A percentile compares a stretch with the other conserved stretches of the same genome.
These are phyloP conservation scores for Ascidia mentula DNA, from an alignment of 23 tunicate species.

Conservation along the genomic window DNA sequence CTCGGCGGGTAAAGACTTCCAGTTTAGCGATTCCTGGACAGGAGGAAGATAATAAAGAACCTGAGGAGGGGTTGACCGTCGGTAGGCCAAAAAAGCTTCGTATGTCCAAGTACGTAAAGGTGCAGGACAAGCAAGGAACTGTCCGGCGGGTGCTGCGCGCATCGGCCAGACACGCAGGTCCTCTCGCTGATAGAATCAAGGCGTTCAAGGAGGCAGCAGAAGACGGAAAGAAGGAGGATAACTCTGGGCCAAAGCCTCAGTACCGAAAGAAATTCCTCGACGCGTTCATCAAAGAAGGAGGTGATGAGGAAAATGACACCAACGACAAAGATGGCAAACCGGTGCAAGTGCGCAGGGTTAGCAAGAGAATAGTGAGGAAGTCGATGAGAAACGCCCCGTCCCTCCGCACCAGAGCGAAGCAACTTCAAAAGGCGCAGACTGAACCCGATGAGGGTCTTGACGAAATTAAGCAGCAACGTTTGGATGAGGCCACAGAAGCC, in stretches of 20 bases:
- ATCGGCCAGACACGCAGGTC: constrained; percentile 18
- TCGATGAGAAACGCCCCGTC: constrained; percentile 24
- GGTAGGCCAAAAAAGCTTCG: constrained; percentile 14
- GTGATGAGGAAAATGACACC: background rate
- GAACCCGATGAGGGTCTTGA: background rate
- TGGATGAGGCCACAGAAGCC: constrained; percentile 19
- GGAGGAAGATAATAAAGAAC: background rate
- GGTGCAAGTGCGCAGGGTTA: background rate
- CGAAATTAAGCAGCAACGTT: constrained; percentile 18
- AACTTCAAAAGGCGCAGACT: constrained; percentile 4
- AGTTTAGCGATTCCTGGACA: background rate
- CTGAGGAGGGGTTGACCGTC: background rate
- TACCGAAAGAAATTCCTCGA: constrained; percentile 19
- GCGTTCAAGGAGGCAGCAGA: constrained; percentile 10
- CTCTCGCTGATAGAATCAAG: background rate
- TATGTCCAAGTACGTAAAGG: constrained; percentile 3
- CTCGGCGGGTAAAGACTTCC: background rate
- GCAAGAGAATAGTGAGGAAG: constrained; percentile 14
- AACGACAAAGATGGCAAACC: background rate
- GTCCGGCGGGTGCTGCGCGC: constrained; percentile 16
- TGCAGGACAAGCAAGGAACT: constrained; percentile 18
- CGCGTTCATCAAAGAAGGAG: constrained; percentile 8
- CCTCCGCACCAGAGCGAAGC: constrained; percentile 2
- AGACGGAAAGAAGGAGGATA: background rate
- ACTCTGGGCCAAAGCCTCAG: background rate